Evolutionary conservation across 2,797 vertebrate species (phyloP).

Genomic region (Gallirallus australis): DNA sequence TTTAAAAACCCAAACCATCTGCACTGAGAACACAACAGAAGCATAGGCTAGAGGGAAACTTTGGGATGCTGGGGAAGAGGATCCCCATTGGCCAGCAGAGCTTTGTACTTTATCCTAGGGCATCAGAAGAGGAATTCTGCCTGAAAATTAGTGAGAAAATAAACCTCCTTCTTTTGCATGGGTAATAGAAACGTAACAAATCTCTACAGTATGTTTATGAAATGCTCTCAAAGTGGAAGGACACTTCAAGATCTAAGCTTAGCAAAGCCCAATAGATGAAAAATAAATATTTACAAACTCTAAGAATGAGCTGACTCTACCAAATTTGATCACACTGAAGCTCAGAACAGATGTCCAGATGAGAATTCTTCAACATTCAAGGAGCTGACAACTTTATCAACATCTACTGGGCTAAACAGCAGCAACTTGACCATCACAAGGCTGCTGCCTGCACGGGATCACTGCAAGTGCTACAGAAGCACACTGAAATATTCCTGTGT

Average conservation of each 20-base stretch:
- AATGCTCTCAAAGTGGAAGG: neutral
- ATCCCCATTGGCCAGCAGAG: neutral
- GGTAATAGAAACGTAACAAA: neutral
- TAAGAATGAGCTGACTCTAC: neutral
- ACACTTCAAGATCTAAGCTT: neutral
- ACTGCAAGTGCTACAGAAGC: neutral
- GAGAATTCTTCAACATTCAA: neutral
- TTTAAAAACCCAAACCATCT: too few relatives aligned
- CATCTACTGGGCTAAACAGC: neutral
- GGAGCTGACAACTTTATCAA: neutral
- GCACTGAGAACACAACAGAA: neutral
- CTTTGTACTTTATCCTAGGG: neutral
- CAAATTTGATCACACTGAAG: neutral
- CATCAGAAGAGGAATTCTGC: neutral
- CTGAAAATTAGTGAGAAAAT: neutral
- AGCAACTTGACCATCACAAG: neutral
- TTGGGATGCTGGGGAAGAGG: neutral
- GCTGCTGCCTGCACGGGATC: fast-evolving
- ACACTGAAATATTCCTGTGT: neutral
- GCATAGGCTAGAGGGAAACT: neutral
- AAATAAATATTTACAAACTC: neutral
- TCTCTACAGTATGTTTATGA: neutral
- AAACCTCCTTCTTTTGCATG: neutral
- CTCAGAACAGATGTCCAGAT: neutral
- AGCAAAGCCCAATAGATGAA: neutral